Evolutionary conservation across 2,113 vertebrate species (phyloP), one percentile per base, ranked within the genome.

Genomic region (Misgurnus anguillicaudatus): DNA sequence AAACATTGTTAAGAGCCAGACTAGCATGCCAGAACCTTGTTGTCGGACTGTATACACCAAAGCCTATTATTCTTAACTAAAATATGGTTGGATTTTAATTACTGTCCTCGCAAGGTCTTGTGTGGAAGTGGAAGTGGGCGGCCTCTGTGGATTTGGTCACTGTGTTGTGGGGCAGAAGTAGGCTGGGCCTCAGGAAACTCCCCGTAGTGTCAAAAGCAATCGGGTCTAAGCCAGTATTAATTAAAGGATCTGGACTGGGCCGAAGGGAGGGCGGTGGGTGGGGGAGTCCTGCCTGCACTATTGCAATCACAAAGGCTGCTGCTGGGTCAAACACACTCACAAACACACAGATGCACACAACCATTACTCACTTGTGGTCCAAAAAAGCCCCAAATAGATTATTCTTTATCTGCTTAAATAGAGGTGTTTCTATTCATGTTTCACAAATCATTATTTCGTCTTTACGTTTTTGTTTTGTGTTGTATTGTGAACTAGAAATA

Each of bases 191-290:
- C 83, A 89, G 91, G 90, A 91, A 91, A 90, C 92, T 89, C 91
- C 92, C 91, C 87, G 89, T 89, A 91, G 90, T 90, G 89, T 91
- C 90, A 89, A 89, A 88, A 92, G 90, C 92, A 92, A 89, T 91
- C 88, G 86, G 87, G 85, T 86, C 89, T 94, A 92, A 93, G 91
- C 91, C 92, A 91, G 88, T 90, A 90, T 93, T 92, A 93, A 93
- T 92, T 93, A 93, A 93, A 91, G 89, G 89, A 90, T 90, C 85
- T 86, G 88, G 89, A 87, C 88, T 85, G 87, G 86, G 83, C 86
- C 19, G 68, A 60, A 73, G 75, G 68, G 72, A 47, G 58, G 71
- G 38, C 17, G 14, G 31, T 19, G 66, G 55, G 68, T 47, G 11
- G 31, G 51, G 75, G 53, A 64, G 61, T 24, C 45, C 38, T 45